These are phyloP conservation scores for Aphelenchoides besseyi DNA, from an alignment of 1,140 invertebrate species.

Conservation along the genomic window DNA sequence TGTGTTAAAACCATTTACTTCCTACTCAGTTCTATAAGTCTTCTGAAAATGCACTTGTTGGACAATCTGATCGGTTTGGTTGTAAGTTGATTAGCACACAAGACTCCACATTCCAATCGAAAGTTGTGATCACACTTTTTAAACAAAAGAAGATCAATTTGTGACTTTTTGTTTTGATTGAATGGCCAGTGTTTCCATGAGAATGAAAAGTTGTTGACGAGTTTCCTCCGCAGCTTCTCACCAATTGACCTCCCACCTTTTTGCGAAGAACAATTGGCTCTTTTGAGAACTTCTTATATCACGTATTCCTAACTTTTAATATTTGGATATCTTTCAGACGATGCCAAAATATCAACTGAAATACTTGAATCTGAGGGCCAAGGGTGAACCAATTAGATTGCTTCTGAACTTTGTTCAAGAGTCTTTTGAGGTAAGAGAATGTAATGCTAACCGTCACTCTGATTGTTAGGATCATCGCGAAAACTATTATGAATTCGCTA, in stretches of 20 bases:
- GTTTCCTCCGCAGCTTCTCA: not conserved
- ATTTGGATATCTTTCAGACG: not conserved
- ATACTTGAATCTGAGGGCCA: conserved; percentile 41
- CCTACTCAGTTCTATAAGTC: too few relatives aligned
- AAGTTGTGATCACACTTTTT: too few relatives aligned
- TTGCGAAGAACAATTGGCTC: too few relatives aligned
- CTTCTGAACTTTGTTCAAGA: conserved; percentile 40
- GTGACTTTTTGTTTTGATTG: not conserved
- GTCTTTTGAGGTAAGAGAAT: too few relatives aligned
- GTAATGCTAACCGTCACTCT: too few relatives aligned
- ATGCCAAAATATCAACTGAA: conserved; percentile 47
- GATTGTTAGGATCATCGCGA: conserved; percentile 39
- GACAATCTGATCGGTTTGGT: not conserved
- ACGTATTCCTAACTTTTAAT: too few relatives aligned
- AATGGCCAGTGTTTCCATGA: not conserved
- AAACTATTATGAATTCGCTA: conserved; percentile 46
- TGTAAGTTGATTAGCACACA: not conserved
- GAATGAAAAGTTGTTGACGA: not conserved
- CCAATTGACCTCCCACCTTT: not conserved
- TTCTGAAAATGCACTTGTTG: conserved; percentile 3
- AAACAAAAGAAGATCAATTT: too few relatives aligned
- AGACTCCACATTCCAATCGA: too few relatives aligned
- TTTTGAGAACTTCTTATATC: too few relatives aligned
- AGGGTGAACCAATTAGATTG: conserved; percentile 41
- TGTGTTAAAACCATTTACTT: not conserved